A percentile compares a stretch with the other conserved stretches of the same genome.
phyloP scores from a whole-genome alignment of 2,888 invertebrate genomes.

The Sepiola atlantica region DNA sequence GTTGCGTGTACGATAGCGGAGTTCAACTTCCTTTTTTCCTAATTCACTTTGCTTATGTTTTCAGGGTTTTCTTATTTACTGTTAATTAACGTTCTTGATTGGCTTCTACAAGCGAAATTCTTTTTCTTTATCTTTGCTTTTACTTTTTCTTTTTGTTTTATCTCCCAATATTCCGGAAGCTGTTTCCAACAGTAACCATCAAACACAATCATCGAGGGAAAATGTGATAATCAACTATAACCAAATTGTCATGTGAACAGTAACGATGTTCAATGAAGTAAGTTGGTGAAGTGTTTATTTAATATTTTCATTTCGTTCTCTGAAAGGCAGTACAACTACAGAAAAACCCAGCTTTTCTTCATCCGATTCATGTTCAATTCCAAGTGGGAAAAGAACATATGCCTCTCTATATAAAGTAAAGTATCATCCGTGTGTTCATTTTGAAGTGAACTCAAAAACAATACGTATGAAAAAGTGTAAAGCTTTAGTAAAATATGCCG shows the following conservation, averaged over 20 bases:
- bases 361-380: not conserved
- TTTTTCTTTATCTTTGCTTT: no score
- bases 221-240: constrained; percentile 9
- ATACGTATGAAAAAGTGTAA: no score
- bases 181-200: not conserved
- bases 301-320: not conserved
- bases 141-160: no score
- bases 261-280: not conserved
- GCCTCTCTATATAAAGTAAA: no score
- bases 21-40: not conserved
- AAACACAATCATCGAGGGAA: not conserved
- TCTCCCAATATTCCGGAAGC: no score
- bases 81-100: not conserved
- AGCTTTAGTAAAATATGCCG: no score
- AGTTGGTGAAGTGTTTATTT: not conserved
- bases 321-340: not conserved
- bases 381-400: not conserved
- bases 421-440: no score
- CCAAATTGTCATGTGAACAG: not conserved
- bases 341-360: not conserved
- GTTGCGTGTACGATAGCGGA: not conserved
- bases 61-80: not conserved
- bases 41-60: constrained; percentile 32
- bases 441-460: no score
- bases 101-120: not conserved